Base-by-base conservation (phyloP, 1,140 invertebrate species). In the Panulirus ornatus region DNA sequence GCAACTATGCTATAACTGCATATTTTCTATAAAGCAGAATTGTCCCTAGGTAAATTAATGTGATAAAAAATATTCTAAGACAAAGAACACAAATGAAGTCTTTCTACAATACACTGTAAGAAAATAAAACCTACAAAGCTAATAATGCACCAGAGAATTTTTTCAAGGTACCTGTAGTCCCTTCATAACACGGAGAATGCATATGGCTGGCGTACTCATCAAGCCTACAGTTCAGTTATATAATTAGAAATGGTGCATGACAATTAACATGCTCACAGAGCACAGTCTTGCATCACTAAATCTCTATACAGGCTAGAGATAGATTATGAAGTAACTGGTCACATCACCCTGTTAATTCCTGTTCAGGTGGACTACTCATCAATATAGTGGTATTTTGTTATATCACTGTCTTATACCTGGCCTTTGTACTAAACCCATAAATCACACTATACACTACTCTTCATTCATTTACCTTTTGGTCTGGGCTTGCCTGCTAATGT, bases 11-110 rank as follows among this genome's bases (percentile, higher is more conserved):
- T 44, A 84, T 30, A 73, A 84, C 83, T 84, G 83, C 70, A 84
- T 51, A 40, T 71, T 84, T 73, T 34, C 44, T 84, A 84, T 71
- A 27, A 70, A 73, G 44, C 78, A 51, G 36, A 84, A 47, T 51
- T 73, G 83, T 73, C 66, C 63, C 83, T 84, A 84, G 42, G 44
- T 84, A 84, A 84, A 71, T 73, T n/a, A 84, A 84, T 71, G 42
- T 19, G 71, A 84, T 84, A 84, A 84, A 84, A 84, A 84, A 84
- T 84, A 84, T 73, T 84, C 83, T 84, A 58, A 79, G 82, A 84
- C 82, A 84, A 73, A 66, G 83, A 84, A 84, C 83, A 84, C 66
- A 73, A 19, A 63, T 47, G 38, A 51, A 42, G 38, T 84, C 36
- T 82, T 71, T 71, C 70, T 84, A 70, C 36, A 47, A 70, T 42